These are phyloP conservation scores for Mesocricetus auratus DNA, from an alignment of 2,113 vertebrate genomes.

Conservation along the genomic window DNA sequence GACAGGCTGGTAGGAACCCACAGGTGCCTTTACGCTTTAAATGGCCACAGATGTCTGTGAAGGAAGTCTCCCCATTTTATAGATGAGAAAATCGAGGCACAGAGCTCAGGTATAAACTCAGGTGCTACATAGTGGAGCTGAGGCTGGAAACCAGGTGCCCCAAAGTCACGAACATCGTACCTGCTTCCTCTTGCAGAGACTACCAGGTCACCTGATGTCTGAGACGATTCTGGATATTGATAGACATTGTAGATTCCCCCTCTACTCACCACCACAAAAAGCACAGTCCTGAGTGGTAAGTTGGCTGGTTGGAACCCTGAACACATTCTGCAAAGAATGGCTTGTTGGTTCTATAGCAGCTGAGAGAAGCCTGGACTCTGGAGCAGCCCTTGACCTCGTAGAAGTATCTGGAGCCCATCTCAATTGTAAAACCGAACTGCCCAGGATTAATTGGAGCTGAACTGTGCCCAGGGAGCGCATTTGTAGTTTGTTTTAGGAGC, in stretches of 20 bases:
- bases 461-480: background rate
- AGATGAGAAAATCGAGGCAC: background rate
- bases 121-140: background rate
- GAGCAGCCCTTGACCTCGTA: background rate
- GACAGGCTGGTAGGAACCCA: background rate
- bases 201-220: background rate
- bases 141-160: background rate
- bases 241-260: background rate
- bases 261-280: background rate
- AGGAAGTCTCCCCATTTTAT: background rate
- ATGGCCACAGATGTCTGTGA: background rate
- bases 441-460: too few relatives aligned
- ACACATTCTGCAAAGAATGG: background rate
- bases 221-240: background rate
- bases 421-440: background rate
- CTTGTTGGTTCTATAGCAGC: background rate
- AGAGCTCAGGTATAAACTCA: background rate
- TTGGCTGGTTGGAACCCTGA: background rate
- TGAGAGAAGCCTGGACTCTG: background rate
- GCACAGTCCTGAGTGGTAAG: background rate
- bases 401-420: background rate
- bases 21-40: background rate
- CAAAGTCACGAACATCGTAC: background rate
- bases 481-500: background rate
- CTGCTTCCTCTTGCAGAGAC: background rate